A percentile compares a stretch with the other conserved stretches of the same genome.
These are phyloP conservation scores for Caenorhabditis brenneri DNA, from an alignment of 1,140 invertebrate genomes.

Conservation along the genomic window DNA sequence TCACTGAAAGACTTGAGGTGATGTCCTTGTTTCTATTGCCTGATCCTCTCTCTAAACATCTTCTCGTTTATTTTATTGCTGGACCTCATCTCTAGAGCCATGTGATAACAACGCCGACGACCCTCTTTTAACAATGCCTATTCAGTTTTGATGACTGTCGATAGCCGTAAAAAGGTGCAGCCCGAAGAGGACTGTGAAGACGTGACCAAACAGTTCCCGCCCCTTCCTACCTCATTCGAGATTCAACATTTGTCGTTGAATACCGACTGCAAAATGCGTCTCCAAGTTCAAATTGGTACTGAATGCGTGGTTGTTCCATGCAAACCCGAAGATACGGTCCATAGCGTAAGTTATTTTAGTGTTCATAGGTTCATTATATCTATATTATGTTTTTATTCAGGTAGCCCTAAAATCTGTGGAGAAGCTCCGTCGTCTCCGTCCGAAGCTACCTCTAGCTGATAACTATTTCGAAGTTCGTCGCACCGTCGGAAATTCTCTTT, in stretches of 20 bases:
- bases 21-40: neutral
- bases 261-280: constrained; percentile 38
- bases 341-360: neutral
- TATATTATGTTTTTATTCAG: neutral
- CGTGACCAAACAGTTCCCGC: constrained; percentile 7
- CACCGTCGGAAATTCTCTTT: constrained; percentile 48
- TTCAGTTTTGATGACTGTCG: constrained; percentile 30
- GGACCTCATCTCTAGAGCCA: constrained; percentile 24
- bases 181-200: constrained; percentile 12
- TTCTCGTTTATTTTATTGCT: constrained; percentile 14
- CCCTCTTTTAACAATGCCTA: neutral
- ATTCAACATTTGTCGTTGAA: neutral
- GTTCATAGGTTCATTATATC: neutral
- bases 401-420: constrained; percentile 18
- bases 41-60: neutral
- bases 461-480: constrained; percentile 45
- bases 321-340: constrained; percentile 32
- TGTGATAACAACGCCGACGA: constrained; percentile 17
- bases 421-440: constrained; percentile 46
- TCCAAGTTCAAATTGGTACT: constrained; percentile 51
- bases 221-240: neutral
- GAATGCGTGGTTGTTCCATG: constrained; percentile 52
- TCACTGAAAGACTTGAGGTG: neutral
- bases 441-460: neutral
- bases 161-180: constrained; percentile 40